Percentiles rank a stretch among this genome's conserved stretches.
phyloP scores from a whole-genome alignment of 1,140 invertebrate genomes.

The Drosophila persimilis region DNA sequence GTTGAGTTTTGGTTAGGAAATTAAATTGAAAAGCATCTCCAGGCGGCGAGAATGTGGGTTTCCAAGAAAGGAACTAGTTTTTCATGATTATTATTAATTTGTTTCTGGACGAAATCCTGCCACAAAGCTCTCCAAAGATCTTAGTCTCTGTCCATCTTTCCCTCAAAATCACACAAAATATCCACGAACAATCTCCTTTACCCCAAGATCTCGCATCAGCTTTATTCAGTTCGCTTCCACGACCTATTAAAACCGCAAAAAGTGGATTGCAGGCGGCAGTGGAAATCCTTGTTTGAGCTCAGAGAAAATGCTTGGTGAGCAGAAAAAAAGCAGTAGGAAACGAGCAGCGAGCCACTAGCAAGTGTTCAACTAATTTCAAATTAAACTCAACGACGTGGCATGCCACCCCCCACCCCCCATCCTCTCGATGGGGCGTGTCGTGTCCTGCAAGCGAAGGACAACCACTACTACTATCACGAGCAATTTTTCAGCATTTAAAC shows the following conservation, averaged over 20 bases:
- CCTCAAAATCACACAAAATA: too few relatives aligned
- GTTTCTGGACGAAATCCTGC: too few relatives aligned
- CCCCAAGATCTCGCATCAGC: too few relatives aligned
- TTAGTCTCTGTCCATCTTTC: too few relatives aligned
- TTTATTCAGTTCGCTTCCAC: neutral
- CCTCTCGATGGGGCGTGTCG: neutral
- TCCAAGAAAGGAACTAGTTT: too few relatives aligned
- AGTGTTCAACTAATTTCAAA: conserved; percentile 73
- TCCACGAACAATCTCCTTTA: too few relatives aligned
- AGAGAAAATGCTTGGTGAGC: conserved; percentile 55
- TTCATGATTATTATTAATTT: too few relatives aligned
- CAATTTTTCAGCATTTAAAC: conserved; percentile 76
- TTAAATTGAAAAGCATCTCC: too few relatives aligned
- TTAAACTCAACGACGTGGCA: conserved; percentile 64
- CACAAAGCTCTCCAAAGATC: too few relatives aligned
- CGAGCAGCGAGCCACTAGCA: conserved; percentile 28
- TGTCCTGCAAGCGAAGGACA: conserved; percentile 33
- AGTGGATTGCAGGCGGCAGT: neutral
- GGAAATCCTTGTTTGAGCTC: conserved; percentile 33
- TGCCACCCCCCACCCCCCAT: neutral
- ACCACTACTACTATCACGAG: conserved; percentile 63
- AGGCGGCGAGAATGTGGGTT: too few relatives aligned
- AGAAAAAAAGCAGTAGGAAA: conserved; percentile 32
- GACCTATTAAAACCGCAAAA: conserved; percentile 35
- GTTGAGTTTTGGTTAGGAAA: conserved; percentile 8